These are phyloP conservation scores for Acrossocheilus wenchowensis DNA, from an alignment of 2,797 vertebrate species.

Conservation along the genomic window DNA sequence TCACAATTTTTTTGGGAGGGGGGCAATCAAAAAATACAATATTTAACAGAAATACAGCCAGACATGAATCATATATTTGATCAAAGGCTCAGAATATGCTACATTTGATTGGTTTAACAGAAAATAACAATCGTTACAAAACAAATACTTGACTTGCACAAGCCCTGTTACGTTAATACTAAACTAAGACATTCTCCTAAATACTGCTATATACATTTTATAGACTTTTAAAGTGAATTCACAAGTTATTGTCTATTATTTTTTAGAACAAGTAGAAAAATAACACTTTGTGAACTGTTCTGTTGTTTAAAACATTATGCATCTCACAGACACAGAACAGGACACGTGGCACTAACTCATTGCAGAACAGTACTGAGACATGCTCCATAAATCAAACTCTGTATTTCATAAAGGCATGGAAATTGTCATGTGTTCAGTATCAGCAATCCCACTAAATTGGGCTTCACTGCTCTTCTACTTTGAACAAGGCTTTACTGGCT, in stretches of 20 bases:
- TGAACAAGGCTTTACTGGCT: slow-evolving; percentile 9
- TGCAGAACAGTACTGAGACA: background rate
- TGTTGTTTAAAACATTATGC: background rate
- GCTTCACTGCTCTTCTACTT: slow-evolving; percentile 2
- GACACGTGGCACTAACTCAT: background rate
- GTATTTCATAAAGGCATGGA: slow-evolving; percentile 6
- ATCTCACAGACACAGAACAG: slow-evolving; percentile 22
- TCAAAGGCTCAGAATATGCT: slow-evolving; percentile 11
- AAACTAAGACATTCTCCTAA: background rate
- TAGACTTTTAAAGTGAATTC: background rate
- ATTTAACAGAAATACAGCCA: background rate
- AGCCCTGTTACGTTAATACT: background rate
- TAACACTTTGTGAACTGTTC: background rate
- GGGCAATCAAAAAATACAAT: background rate
- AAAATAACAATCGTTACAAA: background rate
- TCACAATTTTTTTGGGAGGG: background rate
- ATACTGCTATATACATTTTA: background rate
- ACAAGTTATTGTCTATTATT: background rate
- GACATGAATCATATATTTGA: slow-evolving; percentile 2
- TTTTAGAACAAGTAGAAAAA: slow-evolving; percentile 5
- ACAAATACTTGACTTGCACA: slow-evolving; percentile 3
- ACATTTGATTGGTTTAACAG: background rate
- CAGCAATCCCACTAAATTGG: background rate
- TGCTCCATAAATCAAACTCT: slow-evolving; percentile 16
- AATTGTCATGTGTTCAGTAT: background rate